Evolutionary conservation across 2,888 invertebrate species (phyloP).

Genomic region (Dynastes grantii): DNA sequence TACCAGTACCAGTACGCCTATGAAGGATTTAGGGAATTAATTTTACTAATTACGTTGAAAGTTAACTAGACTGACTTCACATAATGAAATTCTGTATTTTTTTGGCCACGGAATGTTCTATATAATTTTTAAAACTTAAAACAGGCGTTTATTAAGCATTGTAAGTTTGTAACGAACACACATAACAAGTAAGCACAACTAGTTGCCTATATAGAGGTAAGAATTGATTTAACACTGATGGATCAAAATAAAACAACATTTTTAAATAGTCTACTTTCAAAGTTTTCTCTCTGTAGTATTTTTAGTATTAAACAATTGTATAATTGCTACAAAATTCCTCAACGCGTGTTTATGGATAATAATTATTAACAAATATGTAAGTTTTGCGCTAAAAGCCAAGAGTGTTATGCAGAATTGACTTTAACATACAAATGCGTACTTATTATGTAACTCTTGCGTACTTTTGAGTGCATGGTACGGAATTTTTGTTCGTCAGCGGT

Average conservation of each 20-base stretch:
- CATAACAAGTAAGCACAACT: not conserved
- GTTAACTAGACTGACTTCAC: too few species aligned
- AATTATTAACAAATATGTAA: not conserved
- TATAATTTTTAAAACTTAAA: too few species aligned
- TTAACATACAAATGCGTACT: constrained; percentile 21
- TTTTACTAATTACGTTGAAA: too few species aligned
- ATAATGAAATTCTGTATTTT: too few species aligned
- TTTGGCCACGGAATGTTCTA: too few species aligned
- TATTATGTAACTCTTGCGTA: constrained; percentile 43
- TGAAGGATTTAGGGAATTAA: too few species aligned
- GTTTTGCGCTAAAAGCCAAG: constrained; percentile 1
- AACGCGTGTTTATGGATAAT: not conserved
- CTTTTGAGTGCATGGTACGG: constrained; percentile 38
- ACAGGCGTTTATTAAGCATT: too few species aligned
- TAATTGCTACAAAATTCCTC: too few species aligned
- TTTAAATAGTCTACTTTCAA: not conserved
- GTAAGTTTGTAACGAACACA: too few species aligned
- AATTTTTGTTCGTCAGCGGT: constrained; percentile 39
- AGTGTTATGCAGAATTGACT: constrained; percentile 10
- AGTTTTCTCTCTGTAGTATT: not conserved
- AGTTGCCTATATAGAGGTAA: not conserved
- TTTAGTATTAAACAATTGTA: too few species aligned
- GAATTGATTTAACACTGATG: not conserved
- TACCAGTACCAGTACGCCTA: too few species aligned
- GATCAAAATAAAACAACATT: too few species aligned